Conservation (phyloP, 2,797 vertebrate genomes). For the Betta splendens region DNA sequence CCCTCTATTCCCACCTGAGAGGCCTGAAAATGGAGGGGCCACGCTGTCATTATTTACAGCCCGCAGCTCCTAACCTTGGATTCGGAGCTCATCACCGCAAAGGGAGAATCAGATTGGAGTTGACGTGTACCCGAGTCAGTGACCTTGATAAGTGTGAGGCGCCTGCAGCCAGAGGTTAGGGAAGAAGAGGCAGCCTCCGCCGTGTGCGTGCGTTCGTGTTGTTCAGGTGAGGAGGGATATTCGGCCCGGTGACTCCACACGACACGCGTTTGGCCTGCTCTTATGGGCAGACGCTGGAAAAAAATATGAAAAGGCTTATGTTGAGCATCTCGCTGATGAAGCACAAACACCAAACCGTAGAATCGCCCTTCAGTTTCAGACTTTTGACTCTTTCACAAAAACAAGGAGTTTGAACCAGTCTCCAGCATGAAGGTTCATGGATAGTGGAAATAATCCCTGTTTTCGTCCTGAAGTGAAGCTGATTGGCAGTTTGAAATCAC, state of each 20-base stretch:
- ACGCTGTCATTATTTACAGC: slow-evolving; percentile 80
- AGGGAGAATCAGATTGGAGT: slow-evolving; percentile 78
- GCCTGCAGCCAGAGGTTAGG: slow-evolving; percentile 75
- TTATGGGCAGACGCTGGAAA: too few relatives aligned
- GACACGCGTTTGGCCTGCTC: slow-evolving; percentile 38
- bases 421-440: neutral
- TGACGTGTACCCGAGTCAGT: slow-evolving; percentile 76
- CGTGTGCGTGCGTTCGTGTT: slow-evolving; percentile 36
- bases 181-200: slow-evolving; percentile 59
- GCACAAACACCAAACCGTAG: neutral
- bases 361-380: neutral
- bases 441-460: neutral
- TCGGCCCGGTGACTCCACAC: slow-evolving; percentile 53
- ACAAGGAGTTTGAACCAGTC: neutral
- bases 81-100: slow-evolving; percentile 69
- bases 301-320: too few relatives aligned
- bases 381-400: neutral
- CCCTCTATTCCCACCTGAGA: slow-evolving; percentile 78
- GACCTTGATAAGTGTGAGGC: slow-evolving; percentile 81
- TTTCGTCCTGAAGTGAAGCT: neutral
- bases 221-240: slow-evolving; percentile 39
- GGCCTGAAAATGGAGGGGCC: slow-evolving; percentile 74
- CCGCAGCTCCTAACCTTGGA: slow-evolving; percentile 80
- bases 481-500: slow-evolving; percentile 26
- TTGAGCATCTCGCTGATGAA: slow-evolving; percentile 1